phyloP scores from a whole-genome alignment of 92 coral and sea anemone species.

The Phenganax stokvisi region DNA sequence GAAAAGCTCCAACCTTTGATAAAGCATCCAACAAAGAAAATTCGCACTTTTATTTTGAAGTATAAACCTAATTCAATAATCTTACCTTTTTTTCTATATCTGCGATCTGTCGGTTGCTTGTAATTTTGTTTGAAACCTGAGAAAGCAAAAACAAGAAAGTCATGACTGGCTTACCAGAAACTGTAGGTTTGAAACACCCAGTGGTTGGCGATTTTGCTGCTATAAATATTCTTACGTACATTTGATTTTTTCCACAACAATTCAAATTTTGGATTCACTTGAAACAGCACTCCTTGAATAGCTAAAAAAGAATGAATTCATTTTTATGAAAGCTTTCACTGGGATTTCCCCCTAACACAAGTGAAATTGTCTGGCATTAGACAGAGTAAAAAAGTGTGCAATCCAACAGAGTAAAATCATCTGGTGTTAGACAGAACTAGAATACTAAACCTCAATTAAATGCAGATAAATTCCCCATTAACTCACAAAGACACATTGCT shows the following conservation, averaged over 20 bases:
- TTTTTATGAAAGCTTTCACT: neutral
- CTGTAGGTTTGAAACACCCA: neutral
- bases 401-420: neutral
- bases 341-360: neutral
- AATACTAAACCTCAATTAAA: no score
- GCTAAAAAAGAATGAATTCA: conserved; percentile 44
- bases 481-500: no score
- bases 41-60: no score
- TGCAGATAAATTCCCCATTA: no score
- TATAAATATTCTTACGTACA: conserved; percentile 47
- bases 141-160: neutral
- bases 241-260: conserved; percentile 79
- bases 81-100: conserved; percentile 38
- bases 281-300: conserved; percentile 85
- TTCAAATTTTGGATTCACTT: conserved; percentile 86
- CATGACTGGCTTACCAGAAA: no score
- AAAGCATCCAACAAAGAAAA: neutral
- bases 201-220: neutral
- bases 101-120: neutral
- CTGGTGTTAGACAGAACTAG: no score
- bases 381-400: neutral
- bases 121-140: conserved; percentile 9
- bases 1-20: neutral
- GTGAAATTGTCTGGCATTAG: neutral
- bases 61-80: neutral